Evolutionary conservation across 2,113 vertebrate genomes (phyloP).

Genomic region (Eclectus roratus): DNA sequence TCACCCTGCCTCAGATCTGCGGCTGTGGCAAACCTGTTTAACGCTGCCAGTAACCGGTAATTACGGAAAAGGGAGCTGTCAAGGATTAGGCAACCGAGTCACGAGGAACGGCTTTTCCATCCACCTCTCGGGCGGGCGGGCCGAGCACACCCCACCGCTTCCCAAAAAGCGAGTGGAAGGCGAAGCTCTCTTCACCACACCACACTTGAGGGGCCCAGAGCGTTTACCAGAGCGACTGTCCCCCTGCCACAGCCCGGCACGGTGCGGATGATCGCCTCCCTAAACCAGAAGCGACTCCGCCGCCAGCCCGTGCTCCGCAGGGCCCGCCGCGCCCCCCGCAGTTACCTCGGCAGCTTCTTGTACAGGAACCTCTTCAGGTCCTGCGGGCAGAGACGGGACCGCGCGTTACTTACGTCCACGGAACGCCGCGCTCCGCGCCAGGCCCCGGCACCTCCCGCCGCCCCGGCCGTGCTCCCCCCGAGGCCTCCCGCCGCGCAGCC

Average conservation of each 20-base stretch:
- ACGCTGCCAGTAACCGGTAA: rapidly evolving
- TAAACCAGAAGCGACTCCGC: neutral
- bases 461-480: neutral
- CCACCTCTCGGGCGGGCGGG: neutral
- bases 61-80: neutral
- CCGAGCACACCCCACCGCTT: neutral
- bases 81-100: neutral
- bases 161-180: neutral
- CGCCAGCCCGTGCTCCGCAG: neutral
- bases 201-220: neutral
- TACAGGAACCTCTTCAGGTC: constrained; percentile 93
- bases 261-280: too few relatives aligned
- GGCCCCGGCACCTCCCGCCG: neutral
- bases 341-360: constrained; percentile 93
- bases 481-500: neutral
- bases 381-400: constrained; percentile 71
- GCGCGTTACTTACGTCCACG: neutral
- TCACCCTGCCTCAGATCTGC: rapidly evolving
- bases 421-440: neutral
- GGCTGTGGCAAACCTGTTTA: neutral
- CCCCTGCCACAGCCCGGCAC: neutral
- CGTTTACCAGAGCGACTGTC: too few relatives aligned
- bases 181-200: neutral
- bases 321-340: neutral
- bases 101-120: neutral